These are phyloP conservation scores for Lycopodina hypogea DNA, from an alignment of 37 sponge, comb jelly and placozoan genomes.

Conservation along the genomic window DNA sequence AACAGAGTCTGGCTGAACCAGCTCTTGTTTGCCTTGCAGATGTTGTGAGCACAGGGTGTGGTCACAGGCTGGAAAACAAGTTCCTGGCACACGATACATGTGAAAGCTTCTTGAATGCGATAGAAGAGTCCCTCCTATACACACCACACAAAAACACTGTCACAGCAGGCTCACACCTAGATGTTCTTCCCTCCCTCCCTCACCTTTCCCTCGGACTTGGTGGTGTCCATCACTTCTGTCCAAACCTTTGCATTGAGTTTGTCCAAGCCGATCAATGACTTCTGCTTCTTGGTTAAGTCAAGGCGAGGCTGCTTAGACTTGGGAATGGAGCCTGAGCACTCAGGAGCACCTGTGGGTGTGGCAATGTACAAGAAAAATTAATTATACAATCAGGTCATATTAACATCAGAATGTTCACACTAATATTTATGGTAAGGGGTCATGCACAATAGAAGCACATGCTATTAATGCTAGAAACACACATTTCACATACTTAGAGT, in stretches of 20 bases:
- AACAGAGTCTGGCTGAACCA: too few relatives aligned
- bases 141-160: constrained; percentile 10
- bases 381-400: background rate
- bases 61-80: constrained; percentile 82
- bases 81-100: constrained; percentile 87
- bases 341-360: background rate
- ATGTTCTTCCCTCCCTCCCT: background rate
- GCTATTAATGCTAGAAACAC: too few relatives aligned
- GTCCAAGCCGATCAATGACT: constrained; percentile 53
- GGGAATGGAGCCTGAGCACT: constrained; percentile 3
- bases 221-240: constrained; percentile 44
- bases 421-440: too few relatives aligned
- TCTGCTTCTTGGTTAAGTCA: constrained; percentile 57
- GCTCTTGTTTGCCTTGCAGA: constrained; percentile 65
- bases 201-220: constrained; percentile 10
- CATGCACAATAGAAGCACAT: too few relatives aligned
- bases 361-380: background rate
- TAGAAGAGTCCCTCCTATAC: constrained; percentile 59
- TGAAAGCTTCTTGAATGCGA: constrained; percentile 70
- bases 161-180: background rate
- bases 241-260: constrained; percentile 69
- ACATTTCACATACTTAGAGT: background rate
- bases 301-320: constrained; percentile 74
- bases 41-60: constrained; percentile 74
- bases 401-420: too few relatives aligned